These are phyloP conservation scores for Balanococcus diminutus DNA, from an alignment of 2,888 invertebrate genomes.

Conservation along the genomic window DNA sequence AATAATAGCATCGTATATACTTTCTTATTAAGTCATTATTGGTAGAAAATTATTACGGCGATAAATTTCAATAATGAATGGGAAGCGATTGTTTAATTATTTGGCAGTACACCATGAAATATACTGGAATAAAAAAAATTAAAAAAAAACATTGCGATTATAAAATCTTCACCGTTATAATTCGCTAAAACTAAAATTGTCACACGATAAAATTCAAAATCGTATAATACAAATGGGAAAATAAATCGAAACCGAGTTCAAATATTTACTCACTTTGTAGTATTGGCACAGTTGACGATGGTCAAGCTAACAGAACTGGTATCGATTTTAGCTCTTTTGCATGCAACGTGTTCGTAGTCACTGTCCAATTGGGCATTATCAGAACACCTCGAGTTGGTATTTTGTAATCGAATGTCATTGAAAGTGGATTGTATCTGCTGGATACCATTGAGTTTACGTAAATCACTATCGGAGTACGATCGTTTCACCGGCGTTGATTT, in stretches of 20 bases:
- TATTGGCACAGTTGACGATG: neutral
- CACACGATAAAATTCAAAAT: neutral
- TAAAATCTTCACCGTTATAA: neutral
- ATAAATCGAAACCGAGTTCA: neutral
- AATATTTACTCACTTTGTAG: neutral
- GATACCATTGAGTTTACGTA: neutral
- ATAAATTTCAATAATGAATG: constrained; percentile 23
- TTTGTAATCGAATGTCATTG: neutral
- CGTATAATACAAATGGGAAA: neutral
- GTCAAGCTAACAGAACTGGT: neutral
- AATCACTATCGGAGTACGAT: constrained; percentile 33
- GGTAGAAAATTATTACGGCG: neutral
- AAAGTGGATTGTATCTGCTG: neutral
- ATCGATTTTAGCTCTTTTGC: constrained; percentile 9
- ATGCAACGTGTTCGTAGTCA: neutral
- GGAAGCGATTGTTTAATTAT: neutral
- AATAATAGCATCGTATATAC: neutral
- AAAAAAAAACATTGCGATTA: neutral
- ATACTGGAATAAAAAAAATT: neutral
- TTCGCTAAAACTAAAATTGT: neutral
- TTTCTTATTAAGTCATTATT: neutral
- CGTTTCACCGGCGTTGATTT: neutral
- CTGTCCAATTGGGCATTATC: neutral
- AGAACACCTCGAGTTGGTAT: neutral
- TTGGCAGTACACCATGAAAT: neutral